A percentile compares a stretch with the other conserved stretches of the same genome.
Evolutionary conservation across 2,888 invertebrate genomes (phyloP).

Genomic region (Netelia fuscicornis): DNA sequence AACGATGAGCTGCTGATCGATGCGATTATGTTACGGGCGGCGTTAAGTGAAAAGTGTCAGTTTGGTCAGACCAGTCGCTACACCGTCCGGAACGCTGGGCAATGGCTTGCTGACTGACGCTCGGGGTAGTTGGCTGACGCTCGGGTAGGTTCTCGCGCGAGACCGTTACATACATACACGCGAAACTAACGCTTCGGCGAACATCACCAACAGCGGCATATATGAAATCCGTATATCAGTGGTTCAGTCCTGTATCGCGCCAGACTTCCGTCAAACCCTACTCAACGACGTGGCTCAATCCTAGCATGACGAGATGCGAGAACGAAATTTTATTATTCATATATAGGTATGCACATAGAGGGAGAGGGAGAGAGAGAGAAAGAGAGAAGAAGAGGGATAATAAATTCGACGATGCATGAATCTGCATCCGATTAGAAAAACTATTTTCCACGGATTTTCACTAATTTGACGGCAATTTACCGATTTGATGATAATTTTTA

Average conservation of each 20-base stretch:
- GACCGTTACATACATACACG: conserved; percentile 45
- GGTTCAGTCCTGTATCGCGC: conserved; percentile 25
- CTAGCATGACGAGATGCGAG: conserved; percentile 3
- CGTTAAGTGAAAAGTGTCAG: conserved; percentile 67
- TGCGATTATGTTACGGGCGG: conserved; percentile 54
- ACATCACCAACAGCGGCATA: conserved; percentile 19
- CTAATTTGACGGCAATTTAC: neutral
- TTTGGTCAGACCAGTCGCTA: conserved; percentile 65
- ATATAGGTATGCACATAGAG: neutral
- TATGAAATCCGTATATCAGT: conserved; percentile 43
- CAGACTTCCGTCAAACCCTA: conserved; percentile 36
- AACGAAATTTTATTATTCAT: neutral
- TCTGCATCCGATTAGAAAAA: too few relatives aligned
- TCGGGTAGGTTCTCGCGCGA: conserved; percentile 27
- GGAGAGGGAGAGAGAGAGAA: too few relatives aligned
- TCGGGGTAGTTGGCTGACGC: conserved; percentile 36
- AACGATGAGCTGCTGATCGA: conserved; percentile 46
- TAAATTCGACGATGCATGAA: too few relatives aligned
- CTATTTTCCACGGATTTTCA: neutral
- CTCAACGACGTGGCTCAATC: conserved; percentile 41
- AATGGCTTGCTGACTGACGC: conserved; percentile 50
- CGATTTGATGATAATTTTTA: neutral
- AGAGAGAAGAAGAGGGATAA: too few relatives aligned
- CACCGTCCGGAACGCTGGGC: conserved; percentile 36
- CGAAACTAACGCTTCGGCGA: conserved; percentile 27